Evolutionary conservation across 1,140 invertebrate species (phyloP).

Genomic region (Thalassaphorura encarpata): DNA sequence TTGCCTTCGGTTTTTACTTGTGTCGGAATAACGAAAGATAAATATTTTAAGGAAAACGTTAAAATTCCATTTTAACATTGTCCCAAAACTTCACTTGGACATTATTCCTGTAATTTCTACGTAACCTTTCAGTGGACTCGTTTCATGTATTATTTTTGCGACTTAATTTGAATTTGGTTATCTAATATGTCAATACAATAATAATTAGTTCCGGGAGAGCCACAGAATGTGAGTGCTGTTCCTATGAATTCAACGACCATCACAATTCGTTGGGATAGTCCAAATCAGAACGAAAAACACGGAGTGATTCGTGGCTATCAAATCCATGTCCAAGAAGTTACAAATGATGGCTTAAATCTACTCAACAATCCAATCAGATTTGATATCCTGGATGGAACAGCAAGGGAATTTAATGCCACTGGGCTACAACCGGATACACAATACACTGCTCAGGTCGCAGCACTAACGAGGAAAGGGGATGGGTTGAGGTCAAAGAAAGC

Average conservation of each 20-base stretch:
- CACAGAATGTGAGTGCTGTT: slow-evolving; percentile 74
- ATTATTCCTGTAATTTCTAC: too few species aligned
- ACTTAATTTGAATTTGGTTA: too few species aligned
- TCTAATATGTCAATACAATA: slow-evolving; percentile 7
- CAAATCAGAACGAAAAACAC: slow-evolving; percentile 77
- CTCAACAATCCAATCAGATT: slow-evolving; percentile 72
- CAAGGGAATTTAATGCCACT: slow-evolving; percentile 69
- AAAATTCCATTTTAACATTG: too few species aligned
- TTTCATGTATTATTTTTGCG: too few species aligned
- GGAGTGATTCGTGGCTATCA: slow-evolving; percentile 96
- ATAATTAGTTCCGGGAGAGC: slow-evolving; percentile 82
- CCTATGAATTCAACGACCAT: slow-evolving; percentile 88
- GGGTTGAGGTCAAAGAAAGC: slow-evolving; percentile 74
- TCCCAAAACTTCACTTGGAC: too few species aligned
- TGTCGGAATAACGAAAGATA: not conserved
- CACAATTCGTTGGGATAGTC: slow-evolving; percentile 82
- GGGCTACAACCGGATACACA: slow-evolving; percentile 84
- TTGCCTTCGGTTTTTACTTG: slow-evolving; percentile 3
- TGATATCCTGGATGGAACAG: slow-evolving; percentile 66
- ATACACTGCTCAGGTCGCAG: slow-evolving; percentile 87
- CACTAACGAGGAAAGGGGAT: slow-evolving; percentile 81
- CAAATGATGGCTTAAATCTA: slow-evolving; percentile 68
- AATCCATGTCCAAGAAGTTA: slow-evolving; percentile 84
- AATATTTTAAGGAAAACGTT: too few species aligned
- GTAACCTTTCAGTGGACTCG: too few species aligned